phyloP scores from a whole-genome alignment of 2,797 vertebrate species.

The Acestrorhynchus altus region DNA sequence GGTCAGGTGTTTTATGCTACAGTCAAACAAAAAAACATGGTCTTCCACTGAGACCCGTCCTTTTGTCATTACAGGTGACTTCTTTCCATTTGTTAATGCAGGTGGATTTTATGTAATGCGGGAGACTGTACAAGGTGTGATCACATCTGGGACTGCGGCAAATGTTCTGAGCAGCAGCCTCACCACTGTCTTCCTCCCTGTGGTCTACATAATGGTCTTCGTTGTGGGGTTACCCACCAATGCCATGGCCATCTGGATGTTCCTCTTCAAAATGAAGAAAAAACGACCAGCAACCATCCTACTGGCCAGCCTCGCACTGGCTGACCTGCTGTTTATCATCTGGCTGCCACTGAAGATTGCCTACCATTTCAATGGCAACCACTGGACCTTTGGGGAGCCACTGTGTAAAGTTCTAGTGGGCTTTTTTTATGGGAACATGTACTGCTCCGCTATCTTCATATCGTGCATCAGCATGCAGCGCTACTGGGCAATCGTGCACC shows the following conservation, averaged over 20 bases:
- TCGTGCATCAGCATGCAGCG: constrained; percentile 84
- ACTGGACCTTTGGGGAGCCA: constrained; percentile 77
- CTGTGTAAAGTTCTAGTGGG: constrained; percentile 16
- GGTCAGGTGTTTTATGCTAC: too few species aligned
- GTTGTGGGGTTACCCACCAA: constrained; percentile 71
- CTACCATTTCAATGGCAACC: neutral
- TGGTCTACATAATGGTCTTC: constrained; percentile 62
- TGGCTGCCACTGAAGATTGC: constrained; percentile 12
- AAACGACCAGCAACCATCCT: constrained; percentile 81
- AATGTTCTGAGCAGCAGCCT: neutral
- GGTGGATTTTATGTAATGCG: too few species aligned
- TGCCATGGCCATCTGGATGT: constrained; percentile 64
- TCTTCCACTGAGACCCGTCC: too few species aligned
- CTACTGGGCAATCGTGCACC: constrained; percentile 83
- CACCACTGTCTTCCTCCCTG: constrained; percentile 9
- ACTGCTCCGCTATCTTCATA: constrained; percentile 83
- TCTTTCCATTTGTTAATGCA: too few species aligned
- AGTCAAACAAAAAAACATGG: too few species aligned
- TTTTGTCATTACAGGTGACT: too few species aligned
- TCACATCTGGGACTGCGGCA: neutral
- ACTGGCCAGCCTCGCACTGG: constrained; percentile 81
- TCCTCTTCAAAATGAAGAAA: constrained; percentile 77
- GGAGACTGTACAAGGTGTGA: neutral
- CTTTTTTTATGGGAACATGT: constrained; percentile 11
- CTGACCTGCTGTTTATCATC: constrained; percentile 70